These are phyloP conservation scores for Megaptera novaeangliae DNA, from an alignment of 2,113 vertebrate species.

Conservation along the genomic window DNA sequence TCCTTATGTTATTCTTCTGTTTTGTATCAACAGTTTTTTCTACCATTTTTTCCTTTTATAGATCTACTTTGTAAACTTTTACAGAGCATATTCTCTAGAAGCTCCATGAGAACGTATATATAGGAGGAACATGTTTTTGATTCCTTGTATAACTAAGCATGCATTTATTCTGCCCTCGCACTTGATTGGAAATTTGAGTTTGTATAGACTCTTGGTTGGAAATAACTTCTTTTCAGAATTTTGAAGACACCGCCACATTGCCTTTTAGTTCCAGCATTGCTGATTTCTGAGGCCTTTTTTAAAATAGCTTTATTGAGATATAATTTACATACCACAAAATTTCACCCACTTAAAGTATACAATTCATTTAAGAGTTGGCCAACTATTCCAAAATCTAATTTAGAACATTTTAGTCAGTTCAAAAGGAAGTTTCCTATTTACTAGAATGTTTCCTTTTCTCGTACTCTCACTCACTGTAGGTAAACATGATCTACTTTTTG, in stretches of 20 bases:
- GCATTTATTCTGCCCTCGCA: background rate
- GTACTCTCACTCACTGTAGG: background rate
- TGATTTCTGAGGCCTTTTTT: background rate
- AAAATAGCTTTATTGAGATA: background rate
- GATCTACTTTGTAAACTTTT: background rate
- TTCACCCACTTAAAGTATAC: background rate
- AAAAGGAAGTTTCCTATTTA: background rate
- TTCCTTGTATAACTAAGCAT: background rate
- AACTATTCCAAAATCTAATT: background rate
- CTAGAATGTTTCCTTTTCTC: background rate
- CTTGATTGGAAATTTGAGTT: no score
- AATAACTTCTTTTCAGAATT: background rate
- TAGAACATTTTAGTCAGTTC: background rate
- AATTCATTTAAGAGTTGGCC: background rate
- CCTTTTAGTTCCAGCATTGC: background rate
- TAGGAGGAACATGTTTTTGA: background rate
- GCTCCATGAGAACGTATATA: background rate
- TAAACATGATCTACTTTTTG: background rate
- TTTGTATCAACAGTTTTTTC: background rate
- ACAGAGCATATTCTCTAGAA: background rate
- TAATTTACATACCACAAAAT: background rate
- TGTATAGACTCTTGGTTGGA: background rate
- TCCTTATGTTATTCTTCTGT: background rate
- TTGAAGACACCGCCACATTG: background rate
- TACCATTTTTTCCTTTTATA: background rate